Evolutionary conservation across 2,113 vertebrate genomes (phyloP).

Genomic region (Saccopteryx bilineata): DNA sequence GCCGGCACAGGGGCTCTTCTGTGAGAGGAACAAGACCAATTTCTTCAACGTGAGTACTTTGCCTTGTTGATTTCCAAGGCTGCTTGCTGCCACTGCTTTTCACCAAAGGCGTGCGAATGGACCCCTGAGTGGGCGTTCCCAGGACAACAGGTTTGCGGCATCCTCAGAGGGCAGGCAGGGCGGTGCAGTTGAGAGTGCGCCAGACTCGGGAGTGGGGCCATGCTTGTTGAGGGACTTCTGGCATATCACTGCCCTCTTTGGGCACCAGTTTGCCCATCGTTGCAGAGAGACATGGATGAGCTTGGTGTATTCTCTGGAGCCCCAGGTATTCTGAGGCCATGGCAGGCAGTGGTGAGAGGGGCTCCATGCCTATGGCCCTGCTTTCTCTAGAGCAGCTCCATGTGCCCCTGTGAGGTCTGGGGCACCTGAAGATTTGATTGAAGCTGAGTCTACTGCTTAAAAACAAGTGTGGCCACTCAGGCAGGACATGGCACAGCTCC

Average conservation of each 20-base stretch:
- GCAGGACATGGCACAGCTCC: neutral
- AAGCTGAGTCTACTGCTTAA: neutral
- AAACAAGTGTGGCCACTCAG: neutral
- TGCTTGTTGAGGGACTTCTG: conserved; percentile 25
- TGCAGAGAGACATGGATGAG: neutral
- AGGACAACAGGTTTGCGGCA: neutral
- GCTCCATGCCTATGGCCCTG: neutral
- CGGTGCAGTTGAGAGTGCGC: neutral
- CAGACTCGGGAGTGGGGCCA: neutral
- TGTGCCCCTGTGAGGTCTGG: rapidly evolving
- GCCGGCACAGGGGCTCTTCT: conserved; percentile 99
- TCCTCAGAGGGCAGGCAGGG: neutral
- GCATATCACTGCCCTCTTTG: neutral
- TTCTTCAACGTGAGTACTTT: conserved; percentile 98
- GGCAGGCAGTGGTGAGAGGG: neutral
- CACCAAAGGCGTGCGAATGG: neutral
- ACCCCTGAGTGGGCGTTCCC: neutral
- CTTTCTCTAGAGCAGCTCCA: neutral
- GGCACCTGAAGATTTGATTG: neutral
- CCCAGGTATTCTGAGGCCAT: neutral
- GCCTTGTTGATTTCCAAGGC: conserved; percentile 59
- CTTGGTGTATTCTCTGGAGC: neutral
- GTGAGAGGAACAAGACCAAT: conserved; percentile 99
- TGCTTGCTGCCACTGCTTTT: conserved; percentile 64
- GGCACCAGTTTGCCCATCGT: neutral